These are phyloP conservation scores for Chamaetylas fuelleborni DNA, from an alignment of 2,113 vertebrate species.

Conservation along the genomic window DNA sequence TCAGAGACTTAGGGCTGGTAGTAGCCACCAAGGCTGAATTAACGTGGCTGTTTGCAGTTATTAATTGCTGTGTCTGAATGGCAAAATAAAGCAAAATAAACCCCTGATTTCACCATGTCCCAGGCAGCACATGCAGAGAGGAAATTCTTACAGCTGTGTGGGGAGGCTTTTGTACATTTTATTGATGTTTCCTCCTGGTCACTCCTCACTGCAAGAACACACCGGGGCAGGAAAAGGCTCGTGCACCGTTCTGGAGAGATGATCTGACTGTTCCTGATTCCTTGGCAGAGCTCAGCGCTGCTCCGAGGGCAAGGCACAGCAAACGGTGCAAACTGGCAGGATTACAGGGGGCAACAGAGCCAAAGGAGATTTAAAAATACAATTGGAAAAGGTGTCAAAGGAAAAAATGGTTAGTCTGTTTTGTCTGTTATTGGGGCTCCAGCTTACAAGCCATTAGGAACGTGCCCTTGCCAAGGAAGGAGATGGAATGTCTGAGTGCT, in stretches of 20 bases:
- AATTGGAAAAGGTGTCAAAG: slow-evolving; percentile 61
- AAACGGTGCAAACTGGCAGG: slow-evolving; percentile 66
- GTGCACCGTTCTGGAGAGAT: slow-evolving; percentile 8
- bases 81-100: not conserved
- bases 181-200: not conserved
- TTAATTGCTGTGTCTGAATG: slow-evolving; percentile 47
- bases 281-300: not conserved
- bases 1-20: slow-evolving; percentile 37
- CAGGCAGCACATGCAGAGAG: not conserved
- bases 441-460: slow-evolving; percentile 3
- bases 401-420: slow-evolving; percentile 14
- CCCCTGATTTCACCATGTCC: not conserved
- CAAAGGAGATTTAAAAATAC: slow-evolving; percentile 63
- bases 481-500: not conserved
- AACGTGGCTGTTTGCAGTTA: slow-evolving; percentile 17
- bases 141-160: not conserved
- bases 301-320: slow-evolving; percentile 43
- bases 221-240: not conserved
- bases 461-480: not conserved
- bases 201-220: not conserved
- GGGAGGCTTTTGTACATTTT: not conserved
- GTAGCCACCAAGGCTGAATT: slow-evolving; percentile 41
- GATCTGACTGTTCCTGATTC: not conserved
- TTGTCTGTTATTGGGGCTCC: slow-evolving; percentile 4
- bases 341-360: slow-evolving; percentile 61